Percentiles rank a stretch among this genome's conserved stretches.
phyloP scores from a whole-genome alignment of 2,113 vertebrate genomes.

The Fregetta grallaria region DNA sequence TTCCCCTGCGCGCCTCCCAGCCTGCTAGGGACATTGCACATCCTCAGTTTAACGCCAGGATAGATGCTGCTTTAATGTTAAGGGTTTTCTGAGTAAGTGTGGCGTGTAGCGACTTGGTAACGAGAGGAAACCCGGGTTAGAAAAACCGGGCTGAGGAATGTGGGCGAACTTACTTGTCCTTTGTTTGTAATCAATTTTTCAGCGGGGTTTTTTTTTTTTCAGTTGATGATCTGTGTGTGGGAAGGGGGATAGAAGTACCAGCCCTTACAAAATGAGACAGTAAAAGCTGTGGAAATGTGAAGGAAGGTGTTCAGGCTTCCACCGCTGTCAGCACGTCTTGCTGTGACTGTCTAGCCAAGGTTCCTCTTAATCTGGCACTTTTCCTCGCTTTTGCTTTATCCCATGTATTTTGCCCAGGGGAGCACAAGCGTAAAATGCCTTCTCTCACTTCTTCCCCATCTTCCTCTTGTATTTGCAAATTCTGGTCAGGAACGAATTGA shows the following conservation, averaged over 20 bases:
- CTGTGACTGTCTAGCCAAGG: not conserved
- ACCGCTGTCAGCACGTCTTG: not conserved
- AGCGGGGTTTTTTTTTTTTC: not conserved
- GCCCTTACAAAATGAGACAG: not conserved
- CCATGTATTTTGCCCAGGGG: not conserved
- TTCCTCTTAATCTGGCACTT: not conserved
- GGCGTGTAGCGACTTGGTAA: not conserved
- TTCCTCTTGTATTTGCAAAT: not conserved
- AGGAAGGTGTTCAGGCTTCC: not conserved
- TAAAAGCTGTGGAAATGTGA: not conserved
- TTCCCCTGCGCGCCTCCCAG: not conserved
- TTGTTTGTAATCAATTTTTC: not conserved
- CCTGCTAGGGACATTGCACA: accelerated
- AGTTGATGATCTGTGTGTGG: not conserved
- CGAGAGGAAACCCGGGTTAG: not conserved
- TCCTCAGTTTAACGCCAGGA: accelerated
- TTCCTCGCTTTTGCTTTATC: not conserved
- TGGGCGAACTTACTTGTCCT: not conserved
- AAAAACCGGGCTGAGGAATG: not conserved
- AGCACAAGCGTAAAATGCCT: not conserved
- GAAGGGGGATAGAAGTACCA: not conserved
- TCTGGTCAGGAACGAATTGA: not conserved
- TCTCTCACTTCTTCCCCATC: not conserved
- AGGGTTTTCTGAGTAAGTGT: not conserved
- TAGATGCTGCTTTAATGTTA: accelerated